Evolutionary conservation across 2,888 invertebrate species (phyloP).

Genomic region (Epinotia brunnichana): DNA sequence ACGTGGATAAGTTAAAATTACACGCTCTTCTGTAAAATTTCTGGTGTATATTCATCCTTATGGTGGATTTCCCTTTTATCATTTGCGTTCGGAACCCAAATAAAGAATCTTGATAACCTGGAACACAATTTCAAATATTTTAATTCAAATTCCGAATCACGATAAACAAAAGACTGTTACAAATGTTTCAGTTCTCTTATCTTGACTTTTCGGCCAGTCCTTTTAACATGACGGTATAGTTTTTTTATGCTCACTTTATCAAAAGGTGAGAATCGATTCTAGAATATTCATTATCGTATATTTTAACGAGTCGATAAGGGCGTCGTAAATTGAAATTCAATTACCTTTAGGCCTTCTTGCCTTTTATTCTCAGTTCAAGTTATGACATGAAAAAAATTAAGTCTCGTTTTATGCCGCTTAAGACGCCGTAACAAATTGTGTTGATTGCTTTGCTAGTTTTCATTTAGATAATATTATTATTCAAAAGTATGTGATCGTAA

Average conservation of each 20-base stretch:
- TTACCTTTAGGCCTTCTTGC: constrained; percentile 54
- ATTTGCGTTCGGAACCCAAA: neutral
- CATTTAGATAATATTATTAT: constrained; percentile 4
- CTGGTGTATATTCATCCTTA: too few relatives aligned
- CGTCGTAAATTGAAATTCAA: constrained; percentile 60
- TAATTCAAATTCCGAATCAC: constrained; percentile 41
- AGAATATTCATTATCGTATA: constrained; percentile 47
- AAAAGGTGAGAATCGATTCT: constrained; percentile 42
- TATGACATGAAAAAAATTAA: constrained; percentile 46
- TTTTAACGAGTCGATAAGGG: constrained; percentile 50
- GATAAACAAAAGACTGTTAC: constrained; percentile 33
- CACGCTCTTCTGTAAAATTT: too few relatives aligned
- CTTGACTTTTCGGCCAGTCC: constrained; percentile 33
- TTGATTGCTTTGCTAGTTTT: constrained; percentile 15
- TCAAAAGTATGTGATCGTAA: constrained; percentile 6
- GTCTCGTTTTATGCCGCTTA: constrained; percentile 21
- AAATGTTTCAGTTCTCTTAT: constrained; percentile 32
- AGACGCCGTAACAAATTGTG: constrained; percentile 14
- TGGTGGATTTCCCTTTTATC: too few relatives aligned
- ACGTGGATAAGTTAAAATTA: too few relatives aligned
- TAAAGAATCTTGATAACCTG: constrained; percentile 36
- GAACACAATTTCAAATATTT: constrained; percentile 36
- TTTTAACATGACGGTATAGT: constrained; percentile 4
- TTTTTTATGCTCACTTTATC: constrained; percentile 25
- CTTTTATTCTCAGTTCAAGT: constrained; percentile 54